These are phyloP conservation scores for Octonoba sinensis DNA, from an alignment of 2,888 invertebrate species.

Conservation along the genomic window DNA sequence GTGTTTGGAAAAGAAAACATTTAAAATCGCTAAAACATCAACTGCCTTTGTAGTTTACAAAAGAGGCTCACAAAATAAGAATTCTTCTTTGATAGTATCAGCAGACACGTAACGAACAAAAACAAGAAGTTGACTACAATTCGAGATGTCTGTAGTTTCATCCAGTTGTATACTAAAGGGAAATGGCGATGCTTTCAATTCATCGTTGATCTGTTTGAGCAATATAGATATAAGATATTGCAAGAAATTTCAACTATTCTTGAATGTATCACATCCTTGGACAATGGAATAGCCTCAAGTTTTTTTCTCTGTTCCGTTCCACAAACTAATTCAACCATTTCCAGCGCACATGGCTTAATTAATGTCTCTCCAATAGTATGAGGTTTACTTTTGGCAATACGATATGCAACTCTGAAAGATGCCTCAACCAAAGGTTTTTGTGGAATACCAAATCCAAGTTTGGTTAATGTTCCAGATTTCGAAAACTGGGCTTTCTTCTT, in stretches of 20 bases:
- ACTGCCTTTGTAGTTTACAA: slow-evolving; percentile 10
- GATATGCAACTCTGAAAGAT: too few species aligned
- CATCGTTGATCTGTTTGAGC: slow-evolving; percentile 54
- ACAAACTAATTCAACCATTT: slow-evolving; percentile 51
- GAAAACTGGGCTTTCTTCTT: too few species aligned
- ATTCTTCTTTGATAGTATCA: slow-evolving; percentile 43
- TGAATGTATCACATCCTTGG: slow-evolving; percentile 51
- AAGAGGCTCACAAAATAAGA: slow-evolving; percentile 23
- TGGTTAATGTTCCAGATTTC: too few species aligned
- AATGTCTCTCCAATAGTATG: slow-evolving; percentile 30
- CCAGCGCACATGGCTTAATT: too few species aligned
- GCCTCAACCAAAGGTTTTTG: too few species aligned
- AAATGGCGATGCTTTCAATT: slow-evolving; percentile 54
- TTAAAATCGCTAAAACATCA: slow-evolving; percentile 16
- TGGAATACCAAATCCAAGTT: too few species aligned
- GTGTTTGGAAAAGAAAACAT: slow-evolving; percentile 10
- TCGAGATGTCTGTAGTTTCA: slow-evolving; percentile 72
- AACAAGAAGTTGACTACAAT: slow-evolving; percentile 44
- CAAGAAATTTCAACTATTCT: slow-evolving; percentile 55
- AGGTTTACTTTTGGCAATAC: slow-evolving; percentile 7
- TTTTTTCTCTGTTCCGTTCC: slow-evolving; percentile 56
- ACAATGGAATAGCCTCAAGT: slow-evolving; percentile 58
- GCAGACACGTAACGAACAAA: slow-evolving; percentile 35
- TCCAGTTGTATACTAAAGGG: slow-evolving; percentile 65
- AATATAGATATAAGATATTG: too few species aligned